These are phyloP conservation scores for Cecropterus lyciades DNA, from an alignment of 1,140 invertebrate species.

Conservation along the genomic window DNA sequence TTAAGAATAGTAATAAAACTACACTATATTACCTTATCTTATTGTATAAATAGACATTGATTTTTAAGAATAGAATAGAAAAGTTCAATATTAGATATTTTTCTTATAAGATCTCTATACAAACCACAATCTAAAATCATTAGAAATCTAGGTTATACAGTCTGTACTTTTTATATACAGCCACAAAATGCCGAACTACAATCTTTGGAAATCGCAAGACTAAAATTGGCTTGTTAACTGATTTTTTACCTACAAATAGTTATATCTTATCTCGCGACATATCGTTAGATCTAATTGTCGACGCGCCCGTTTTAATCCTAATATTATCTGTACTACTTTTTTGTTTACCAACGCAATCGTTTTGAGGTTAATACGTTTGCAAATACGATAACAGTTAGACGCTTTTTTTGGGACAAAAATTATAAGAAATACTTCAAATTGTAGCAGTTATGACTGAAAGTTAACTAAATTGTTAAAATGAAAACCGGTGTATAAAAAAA, in stretches of 20 bases:
- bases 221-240: conserved; percentile 9
- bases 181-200: not conserved
- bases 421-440: not conserved
- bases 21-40: too few species aligned
- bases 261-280: conserved; percentile 50
- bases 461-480: not conserved
- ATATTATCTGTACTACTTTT: conserved; percentile 40
- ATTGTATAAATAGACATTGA: too few species aligned
- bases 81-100: too few species aligned
- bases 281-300: conserved; percentile 64
- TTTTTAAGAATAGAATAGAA: too few species aligned
- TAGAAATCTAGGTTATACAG: not conserved
- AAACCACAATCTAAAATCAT: not conserved
- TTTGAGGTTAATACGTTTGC: conserved; percentile 53
- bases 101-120: too few species aligned
- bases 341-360: conserved; percentile 54
- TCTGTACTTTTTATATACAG: not conserved
- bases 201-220: conserved; percentile 12
- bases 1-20: too few species aligned
- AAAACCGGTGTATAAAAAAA: not conserved
- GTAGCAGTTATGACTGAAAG: not conserved
- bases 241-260: conserved; percentile 38
- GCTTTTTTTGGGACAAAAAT: not conserved
- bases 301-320: conserved; percentile 46
- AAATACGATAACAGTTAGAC: conserved; percentile 14